Evolutionary conservation across 2,888 invertebrate species (phyloP), one percentile per base, ranked within the genome.

Genomic region (Rhingia rostrata): DNA sequence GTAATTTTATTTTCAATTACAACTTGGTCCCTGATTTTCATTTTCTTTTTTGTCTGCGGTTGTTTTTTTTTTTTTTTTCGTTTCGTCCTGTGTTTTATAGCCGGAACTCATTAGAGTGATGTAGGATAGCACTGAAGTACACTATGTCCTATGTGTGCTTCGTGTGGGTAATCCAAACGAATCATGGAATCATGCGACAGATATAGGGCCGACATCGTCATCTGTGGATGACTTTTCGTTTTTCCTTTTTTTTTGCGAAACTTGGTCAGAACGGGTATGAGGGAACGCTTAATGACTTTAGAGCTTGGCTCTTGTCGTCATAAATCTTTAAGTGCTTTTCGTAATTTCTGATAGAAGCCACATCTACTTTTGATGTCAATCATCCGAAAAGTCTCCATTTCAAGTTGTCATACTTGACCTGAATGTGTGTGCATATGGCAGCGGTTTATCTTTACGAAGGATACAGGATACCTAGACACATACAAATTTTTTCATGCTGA

Each of bases 1-100:
- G 64, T 70, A 78, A 78, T 82, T 78, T 82, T 66, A 78, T 82
- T 82, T 82, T 78, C 78, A 82, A 82, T 82, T 82, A 82, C 82
- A 78, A 78, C 58, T 77, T 60, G 37, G 75, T 58, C 51, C 64
- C 66, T 54, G 12, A 41, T 58, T 43, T 43, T 67, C 43, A 30
- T 33, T 51, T 79, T 53, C 64, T 45, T 66, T 22, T 43, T 61
- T 22, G 37, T 47, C 51, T 64, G 53, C 35, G 41, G 30, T 6
- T 12, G 5, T 56, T 22, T 22, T 22, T 22, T 22, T 12, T 9
- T 56, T 22, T 22, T 22, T 22, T 22, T 22, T 22, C 22, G 22
- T 22, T 22, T 22, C 22, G 22, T 22, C 22, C 22, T 22, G 22
- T 70, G 39, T 32, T 60, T 64, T 64, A 51, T 53, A 33, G 63